Conservation (phyloP, 2,113 vertebrate genomes). For the Halcyon senegalensis region DNA sequence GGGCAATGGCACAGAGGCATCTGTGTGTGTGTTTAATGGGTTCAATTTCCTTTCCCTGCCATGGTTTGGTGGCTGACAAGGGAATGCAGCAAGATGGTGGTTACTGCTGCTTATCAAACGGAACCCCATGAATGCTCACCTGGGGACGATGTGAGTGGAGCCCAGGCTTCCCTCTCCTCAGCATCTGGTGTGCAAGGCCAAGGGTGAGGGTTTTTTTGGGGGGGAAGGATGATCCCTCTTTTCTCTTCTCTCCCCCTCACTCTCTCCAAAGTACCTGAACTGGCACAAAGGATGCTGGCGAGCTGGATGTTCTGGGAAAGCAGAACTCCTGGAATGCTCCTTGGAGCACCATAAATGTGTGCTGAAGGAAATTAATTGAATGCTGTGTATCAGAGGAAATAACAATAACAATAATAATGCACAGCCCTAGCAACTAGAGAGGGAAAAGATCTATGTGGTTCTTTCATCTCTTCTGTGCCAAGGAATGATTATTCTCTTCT, state of each 20-base stretch:
- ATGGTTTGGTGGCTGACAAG: constrained; percentile 49
- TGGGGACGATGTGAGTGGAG: not conserved
- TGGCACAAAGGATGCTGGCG: constrained; percentile 1
- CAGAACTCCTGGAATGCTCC: not conserved
- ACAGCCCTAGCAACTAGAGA: constrained; percentile 29
- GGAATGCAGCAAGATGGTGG: constrained; percentile 54
- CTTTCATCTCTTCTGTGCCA: not conserved
- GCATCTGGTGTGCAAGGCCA: not conserved
- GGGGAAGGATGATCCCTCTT: not conserved
- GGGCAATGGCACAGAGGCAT: constrained; percentile 16
- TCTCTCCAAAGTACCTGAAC: not conserved
- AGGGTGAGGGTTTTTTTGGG: not conserved
- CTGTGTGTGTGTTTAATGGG: constrained; percentile 61
- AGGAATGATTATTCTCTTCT: not conserved
- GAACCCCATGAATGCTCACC: not conserved
- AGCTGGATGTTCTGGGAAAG: not conserved
- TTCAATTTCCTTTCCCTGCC: constrained; percentile 67
- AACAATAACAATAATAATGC: constrained; percentile 46
- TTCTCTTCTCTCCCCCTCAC: not conserved
- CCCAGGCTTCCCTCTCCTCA: not conserved
- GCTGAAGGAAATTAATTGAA: constrained; percentile 62
- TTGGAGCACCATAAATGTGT: not conserved
- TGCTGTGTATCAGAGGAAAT: constrained; percentile 47
- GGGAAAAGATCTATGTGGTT: not conserved
- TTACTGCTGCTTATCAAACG: constrained; percentile 60